Evolutionary conservation across 2,888 invertebrate genomes (phyloP).

Genomic region (Empis stercorea): DNA sequence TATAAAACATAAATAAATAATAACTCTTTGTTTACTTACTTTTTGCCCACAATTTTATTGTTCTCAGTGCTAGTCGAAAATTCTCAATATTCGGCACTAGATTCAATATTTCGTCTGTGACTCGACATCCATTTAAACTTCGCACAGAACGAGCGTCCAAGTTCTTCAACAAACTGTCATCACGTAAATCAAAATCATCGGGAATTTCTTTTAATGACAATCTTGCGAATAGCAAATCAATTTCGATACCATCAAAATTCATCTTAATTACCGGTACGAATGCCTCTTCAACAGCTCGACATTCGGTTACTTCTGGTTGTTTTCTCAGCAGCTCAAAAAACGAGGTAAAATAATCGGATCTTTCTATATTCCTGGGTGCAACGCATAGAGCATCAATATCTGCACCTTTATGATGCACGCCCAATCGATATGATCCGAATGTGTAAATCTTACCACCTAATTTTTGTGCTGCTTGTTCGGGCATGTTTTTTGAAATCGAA

Average conservation of each 20-base stretch:
- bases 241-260: constrained; percentile 97
- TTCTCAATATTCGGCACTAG: constrained; percentile 90
- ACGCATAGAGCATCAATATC: constrained; percentile 99
- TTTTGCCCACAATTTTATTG: constrained; percentile 98
- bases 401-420: constrained; percentile 94
- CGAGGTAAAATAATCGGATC: constrained; percentile 88
- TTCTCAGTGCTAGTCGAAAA: constrained; percentile 82
- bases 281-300: constrained; percentile 90
- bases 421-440: constrained; percentile 93
- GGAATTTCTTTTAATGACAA: constrained; percentile 92
- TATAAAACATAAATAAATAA: constrained; percentile 7
- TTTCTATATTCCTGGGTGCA: constrained; percentile 87
- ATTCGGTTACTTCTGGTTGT: constrained; percentile 73
- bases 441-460: constrained; percentile 98
- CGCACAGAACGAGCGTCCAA: constrained; percentile 92
- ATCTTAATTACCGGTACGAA: constrained; percentile 99
- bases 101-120: constrained; percentile 94
- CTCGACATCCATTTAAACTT: constrained; percentile 93
- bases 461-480: constrained; percentile 73
- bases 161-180: constrained; percentile 85
- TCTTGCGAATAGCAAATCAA: constrained; percentile 94
- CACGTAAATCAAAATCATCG: constrained; percentile 74
- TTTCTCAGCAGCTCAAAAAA: constrained; percentile 84
- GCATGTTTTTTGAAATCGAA: constrained; percentile 82
- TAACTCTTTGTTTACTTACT: constrained; percentile 46